phyloP scores from a whole-genome alignment of 2,797 vertebrate genomes.

The Tokudaia muenninki region DNA sequence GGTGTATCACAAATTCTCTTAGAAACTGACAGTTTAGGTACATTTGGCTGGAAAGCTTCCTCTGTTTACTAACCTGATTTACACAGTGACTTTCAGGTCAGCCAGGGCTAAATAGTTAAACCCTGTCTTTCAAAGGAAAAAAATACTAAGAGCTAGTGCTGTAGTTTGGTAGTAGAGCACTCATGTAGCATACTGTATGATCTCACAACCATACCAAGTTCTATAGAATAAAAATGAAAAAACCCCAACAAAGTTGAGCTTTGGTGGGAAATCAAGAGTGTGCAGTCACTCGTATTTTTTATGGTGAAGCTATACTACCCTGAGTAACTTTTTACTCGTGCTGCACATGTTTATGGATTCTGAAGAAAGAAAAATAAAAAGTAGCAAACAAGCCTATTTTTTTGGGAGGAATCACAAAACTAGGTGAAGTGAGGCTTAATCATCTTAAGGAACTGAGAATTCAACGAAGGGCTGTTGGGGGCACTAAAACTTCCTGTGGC shows the following conservation, averaged over 20 bases:
- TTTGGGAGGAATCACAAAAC: neutral
- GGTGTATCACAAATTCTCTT: neutral
- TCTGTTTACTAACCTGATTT: neutral
- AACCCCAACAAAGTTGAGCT: neutral
- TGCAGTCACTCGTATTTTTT: no score
- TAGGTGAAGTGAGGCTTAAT: neutral
- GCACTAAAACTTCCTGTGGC: neutral
- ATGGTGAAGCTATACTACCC: neutral
- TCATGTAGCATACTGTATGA: neutral
- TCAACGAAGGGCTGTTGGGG: rapidly evolving
- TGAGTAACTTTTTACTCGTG: neutral
- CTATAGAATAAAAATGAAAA: neutral
- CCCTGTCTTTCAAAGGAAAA: neutral
- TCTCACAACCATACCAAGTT: neutral
- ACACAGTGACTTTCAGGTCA: neutral
- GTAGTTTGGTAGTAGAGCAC: neutral
- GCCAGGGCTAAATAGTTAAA: neutral
- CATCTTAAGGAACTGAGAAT: neutral
- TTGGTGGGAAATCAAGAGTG: neutral
- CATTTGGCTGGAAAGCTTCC: neutral
- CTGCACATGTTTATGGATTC: neutral
- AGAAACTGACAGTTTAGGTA: neutral
- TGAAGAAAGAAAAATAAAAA: neutral
- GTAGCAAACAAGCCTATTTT: neutral
- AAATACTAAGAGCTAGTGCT: neutral